These are phyloP conservation scores for Zeuzera pyrina DNA, from an alignment of 2,888 invertebrate genomes.

Conservation along the genomic window DNA sequence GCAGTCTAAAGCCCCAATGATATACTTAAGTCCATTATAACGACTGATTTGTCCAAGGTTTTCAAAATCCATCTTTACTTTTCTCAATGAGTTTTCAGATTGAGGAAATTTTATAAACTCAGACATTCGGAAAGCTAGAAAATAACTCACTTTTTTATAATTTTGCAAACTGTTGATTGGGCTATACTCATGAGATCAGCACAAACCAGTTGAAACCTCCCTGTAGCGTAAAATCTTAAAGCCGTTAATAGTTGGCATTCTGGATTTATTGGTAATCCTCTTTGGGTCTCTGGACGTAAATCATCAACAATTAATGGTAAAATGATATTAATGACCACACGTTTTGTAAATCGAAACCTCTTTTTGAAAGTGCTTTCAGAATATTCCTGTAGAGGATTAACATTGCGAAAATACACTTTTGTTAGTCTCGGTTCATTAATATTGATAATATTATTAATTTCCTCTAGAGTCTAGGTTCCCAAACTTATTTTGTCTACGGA, in stretches of 20 bases:
- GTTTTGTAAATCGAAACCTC: not conserved
- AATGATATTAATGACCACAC: not conserved
- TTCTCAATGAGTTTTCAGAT: not conserved
- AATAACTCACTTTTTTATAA: not conserved
- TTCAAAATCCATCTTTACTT: not conserved
- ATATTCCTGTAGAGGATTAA: not conserved
- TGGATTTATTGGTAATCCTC: not conserved
- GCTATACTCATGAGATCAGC: slow-evolving; percentile 7
- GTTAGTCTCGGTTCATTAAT: not conserved
- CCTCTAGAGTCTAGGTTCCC: no score
- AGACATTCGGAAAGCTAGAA: slow-evolving; percentile 1
- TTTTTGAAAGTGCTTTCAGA: not conserved
- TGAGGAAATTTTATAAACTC: not conserved
- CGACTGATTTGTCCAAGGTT: not conserved
- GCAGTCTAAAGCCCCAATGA: slow-evolving; percentile 3
- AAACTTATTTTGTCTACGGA: no score
- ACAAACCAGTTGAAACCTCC: slow-evolving; percentile 6
- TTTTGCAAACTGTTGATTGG: slow-evolving; percentile 2
- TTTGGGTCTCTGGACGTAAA: not conserved
- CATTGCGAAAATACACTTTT: not conserved
- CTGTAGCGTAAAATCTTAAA: slow-evolving; percentile 13
- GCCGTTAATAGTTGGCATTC: slow-evolving; percentile 6
- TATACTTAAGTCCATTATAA: not conserved
- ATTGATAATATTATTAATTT: not conserved
- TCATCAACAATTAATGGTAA: not conserved